Base-by-base conservation (phyloP, 2,797 vertebrate genomes). In the Sebastes nivosus region DNA sequence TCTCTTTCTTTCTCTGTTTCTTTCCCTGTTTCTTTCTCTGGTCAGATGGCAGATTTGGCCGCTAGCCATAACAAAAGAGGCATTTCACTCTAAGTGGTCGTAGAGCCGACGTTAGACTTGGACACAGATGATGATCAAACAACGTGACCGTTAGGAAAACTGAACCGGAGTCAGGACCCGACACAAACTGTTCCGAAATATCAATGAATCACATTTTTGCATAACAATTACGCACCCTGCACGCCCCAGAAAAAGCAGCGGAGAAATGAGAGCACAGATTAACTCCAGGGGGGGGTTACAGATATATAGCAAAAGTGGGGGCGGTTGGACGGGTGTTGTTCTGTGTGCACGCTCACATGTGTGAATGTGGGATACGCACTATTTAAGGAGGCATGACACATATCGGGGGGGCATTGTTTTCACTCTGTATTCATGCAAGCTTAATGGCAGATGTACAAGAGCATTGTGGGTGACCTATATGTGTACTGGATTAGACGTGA, bases 371-470 rank as follows among this genome's bases (percentile, higher is more conserved):
- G 81, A 72, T 81, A 63, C 80, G 63, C 55, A 66, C 79, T 77
- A 61, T 84, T 87, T 81, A 77, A 59, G 36, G 75, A 73, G 67
- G 50, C 77, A 83, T 85, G 83, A 75, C 71, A 75, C 80, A 92
- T 87, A 93, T 91, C 76, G 13, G 36, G 24, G 76, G 76, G 71
- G 66, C 75, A 87, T 90, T 93, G 91, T 92, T 79, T 88, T 89
- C 83, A 67, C 38, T 87, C 70, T 86, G 82, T 70, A 72, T 89
- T 90, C 84, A 79, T 79, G 57, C 64, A 67, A 46, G 81, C 84
- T 90, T 90, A 89, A 89, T 88, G 91, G 89, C 92, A 94, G 93
- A 92, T 93, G 90, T 83, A 90, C 87, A 74, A 42, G 77, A 75
- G 83, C 85, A 59, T 81, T 77, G 71, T 83, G 13, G 27, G 72